Conservation (phyloP, 2,888 invertebrate species). For the Morinoia aosen region DNA sequence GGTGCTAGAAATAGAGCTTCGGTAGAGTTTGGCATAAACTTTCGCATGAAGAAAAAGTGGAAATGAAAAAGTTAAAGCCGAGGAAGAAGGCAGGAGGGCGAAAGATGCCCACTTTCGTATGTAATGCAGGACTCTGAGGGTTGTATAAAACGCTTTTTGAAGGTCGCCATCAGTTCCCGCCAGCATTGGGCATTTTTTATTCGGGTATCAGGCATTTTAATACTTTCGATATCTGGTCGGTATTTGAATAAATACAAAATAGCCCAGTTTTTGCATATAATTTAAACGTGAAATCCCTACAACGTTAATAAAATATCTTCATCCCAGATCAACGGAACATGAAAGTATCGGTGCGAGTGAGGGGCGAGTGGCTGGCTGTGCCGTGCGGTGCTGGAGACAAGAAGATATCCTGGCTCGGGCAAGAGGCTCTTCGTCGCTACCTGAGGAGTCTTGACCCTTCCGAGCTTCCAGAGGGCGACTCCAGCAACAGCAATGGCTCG, state of each 20-base stretch:
- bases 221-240: too few relatives aligned
- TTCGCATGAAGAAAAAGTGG: too few relatives aligned
- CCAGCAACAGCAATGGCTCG: slow-evolving; percentile 67
- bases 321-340: slow-evolving; percentile 69
- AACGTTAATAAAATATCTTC: background rate
- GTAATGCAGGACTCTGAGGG: background rate
- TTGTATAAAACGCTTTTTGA: background rate
- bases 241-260: too few relatives aligned
- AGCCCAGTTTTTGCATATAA: too few relatives aligned
- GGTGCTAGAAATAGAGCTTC: too few relatives aligned
- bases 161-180: background rate
- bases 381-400: slow-evolving; percentile 73
- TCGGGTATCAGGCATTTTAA: too few relatives aligned
- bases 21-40: too few relatives aligned
- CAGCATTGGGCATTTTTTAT: too few relatives aligned
- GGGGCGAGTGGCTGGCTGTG: slow-evolving; percentile 77
- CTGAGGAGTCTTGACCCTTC: slow-evolving; percentile 70
- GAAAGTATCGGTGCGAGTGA: slow-evolving; percentile 75
- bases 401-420: slow-evolving; percentile 75
- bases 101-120: background rate
- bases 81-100: too few relatives aligned
- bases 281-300: too few relatives aligned
- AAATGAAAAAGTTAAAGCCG: too few relatives aligned
- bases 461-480: slow-evolving; percentile 69
- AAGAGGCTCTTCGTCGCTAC: slow-evolving; percentile 74